Percentiles rank a stretch among this genome's conserved stretches.
phyloP scores from a whole-genome alignment of 2,797 vertebrate species.

The Siniperca obscura region DNA sequence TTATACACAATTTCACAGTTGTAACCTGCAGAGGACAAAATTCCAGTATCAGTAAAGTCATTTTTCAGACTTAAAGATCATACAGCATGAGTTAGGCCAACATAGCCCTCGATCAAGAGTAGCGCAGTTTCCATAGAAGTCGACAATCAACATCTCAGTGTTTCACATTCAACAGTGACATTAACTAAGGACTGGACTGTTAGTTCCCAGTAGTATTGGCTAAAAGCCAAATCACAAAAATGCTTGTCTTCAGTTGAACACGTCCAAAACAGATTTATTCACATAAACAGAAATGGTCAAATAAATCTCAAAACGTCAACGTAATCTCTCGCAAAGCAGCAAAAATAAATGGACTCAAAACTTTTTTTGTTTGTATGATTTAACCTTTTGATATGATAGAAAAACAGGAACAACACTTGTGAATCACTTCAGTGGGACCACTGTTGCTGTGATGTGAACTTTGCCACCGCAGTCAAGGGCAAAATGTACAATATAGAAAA shows the following conservation, averaged over 20 bases:
- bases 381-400: constrained; percentile 61
- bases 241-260: constrained; percentile 71
- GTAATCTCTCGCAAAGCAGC: constrained; percentile 76
- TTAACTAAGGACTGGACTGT: constrained; percentile 64
- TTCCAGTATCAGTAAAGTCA: constrained; percentile 83
- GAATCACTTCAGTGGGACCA: constrained; percentile 33
- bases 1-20: constrained; percentile 90
- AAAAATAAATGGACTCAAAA: constrained; percentile 59
- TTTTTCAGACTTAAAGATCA: constrained; percentile 69
- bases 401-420: constrained; percentile 47
- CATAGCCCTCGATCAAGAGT: constrained; percentile 63
- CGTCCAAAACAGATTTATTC: constrained; percentile 68
- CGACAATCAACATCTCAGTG: constrained; percentile 72
- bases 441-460: constrained; percentile 51
- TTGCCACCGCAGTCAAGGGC: constrained; percentile 55
- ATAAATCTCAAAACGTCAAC: constrained; percentile 59
- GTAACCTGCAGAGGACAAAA: constrained; percentile 85
- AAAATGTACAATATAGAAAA: constrained; percentile 62
- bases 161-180: constrained; percentile 82
- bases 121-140: constrained; percentile 68
- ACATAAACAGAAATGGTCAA: constrained; percentile 62
- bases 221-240: constrained; percentile 60
- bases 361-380: constrained; percentile 54
- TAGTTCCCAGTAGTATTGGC: constrained; percentile 67
- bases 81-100: constrained; percentile 81